Evolutionary conservation across 1,140 invertebrate species (phyloP), one percentile per base, ranked within the genome.

Genomic region (Drosophila arizonae): DNA sequence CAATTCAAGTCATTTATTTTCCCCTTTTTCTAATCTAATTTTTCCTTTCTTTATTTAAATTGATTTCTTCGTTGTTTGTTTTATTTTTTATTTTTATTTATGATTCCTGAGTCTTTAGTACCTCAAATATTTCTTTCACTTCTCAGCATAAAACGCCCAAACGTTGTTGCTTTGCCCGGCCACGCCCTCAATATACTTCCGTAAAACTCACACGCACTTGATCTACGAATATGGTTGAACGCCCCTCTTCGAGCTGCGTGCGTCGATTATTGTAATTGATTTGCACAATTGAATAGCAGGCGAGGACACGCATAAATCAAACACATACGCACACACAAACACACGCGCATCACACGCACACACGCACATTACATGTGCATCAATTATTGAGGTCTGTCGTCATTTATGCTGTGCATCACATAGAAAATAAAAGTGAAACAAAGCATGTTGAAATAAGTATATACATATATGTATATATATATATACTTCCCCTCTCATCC

Each of bases 241-340:
- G 65, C 65, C 56, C 65, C 36, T 17, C 43, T 68, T 68, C 78
- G 57, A 85, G 79, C 72, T 77, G 81, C 69, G 76, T 85, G 81
- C 71, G 65, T 81, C 81, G 81, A 86, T 85, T 85, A 86, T 85
- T 86, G 81, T 81, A 85, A 85, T 85, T 85, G 81, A 85, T 85
- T 86, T 85, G 81, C 81, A 85, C 81, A 85, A 81, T 85, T 86
- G 81, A 78, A 81, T 68, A 70, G 66, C 66, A 77, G 81, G 81
- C 81, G 81, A 81, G 81, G 66, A 85, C 81, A 67, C 74, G 84
- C 81, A 85, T 85, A 85, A 86, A 86, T 85, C 81, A 73, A 61
- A 67, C 63, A 41, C 50, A 68, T 26, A 21, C 65, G 33, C 17
- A 26, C 8, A 15, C 52, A 39, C 8, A 55, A 15, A 56, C n/a